Percentiles rank a stretch among this genome's conserved stretches.
Conservation (phyloP, 2,888 invertebrate genomes). For the Pandemis corylana region DNA sequence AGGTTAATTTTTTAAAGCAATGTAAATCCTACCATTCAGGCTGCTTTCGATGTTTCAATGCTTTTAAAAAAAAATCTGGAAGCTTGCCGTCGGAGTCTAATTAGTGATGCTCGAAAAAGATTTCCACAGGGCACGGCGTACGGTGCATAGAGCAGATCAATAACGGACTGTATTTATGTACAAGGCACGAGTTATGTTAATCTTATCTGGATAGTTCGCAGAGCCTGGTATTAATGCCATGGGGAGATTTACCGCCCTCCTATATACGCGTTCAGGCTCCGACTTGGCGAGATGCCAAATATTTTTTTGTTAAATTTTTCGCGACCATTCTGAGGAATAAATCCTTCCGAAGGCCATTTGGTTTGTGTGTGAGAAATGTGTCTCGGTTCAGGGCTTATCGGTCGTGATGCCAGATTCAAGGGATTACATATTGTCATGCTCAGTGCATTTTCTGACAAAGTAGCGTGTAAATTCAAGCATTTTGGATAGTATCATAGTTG, state of each 20-base stretch:
- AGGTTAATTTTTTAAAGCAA: not conserved
- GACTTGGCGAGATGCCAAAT: constrained; percentile 62
- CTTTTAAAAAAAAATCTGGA: not conserved
- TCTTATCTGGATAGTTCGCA: constrained; percentile 56
- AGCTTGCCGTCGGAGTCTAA: not conserved
- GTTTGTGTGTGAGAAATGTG: constrained; percentile 49
- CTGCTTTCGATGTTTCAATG: not conserved
- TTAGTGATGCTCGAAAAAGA: constrained; percentile 12
- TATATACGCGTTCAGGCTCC: constrained; percentile 57
- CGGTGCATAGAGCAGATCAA: constrained; percentile 16
- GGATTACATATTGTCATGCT: constrained; percentile 15
- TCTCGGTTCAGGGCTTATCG: constrained; percentile 22
- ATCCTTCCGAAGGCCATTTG: constrained; percentile 61
- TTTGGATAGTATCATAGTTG: not conserved
- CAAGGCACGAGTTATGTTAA: constrained; percentile 47
- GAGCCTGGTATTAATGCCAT: constrained; percentile 55
- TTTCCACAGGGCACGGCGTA: not conserved
- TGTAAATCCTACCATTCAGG: not conserved
- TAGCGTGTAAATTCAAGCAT: constrained; percentile 5
- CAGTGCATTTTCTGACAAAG: not conserved
- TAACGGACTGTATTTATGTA: constrained; percentile 19
- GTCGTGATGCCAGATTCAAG: constrained; percentile 18
- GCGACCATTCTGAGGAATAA: constrained; percentile 62
- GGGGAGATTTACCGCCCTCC: constrained; percentile 61
- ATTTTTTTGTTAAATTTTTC: constrained; percentile 72